phyloP scores from a whole-genome alignment of 1,140 invertebrate species.

The Drosophila kurseongensis region DNA sequence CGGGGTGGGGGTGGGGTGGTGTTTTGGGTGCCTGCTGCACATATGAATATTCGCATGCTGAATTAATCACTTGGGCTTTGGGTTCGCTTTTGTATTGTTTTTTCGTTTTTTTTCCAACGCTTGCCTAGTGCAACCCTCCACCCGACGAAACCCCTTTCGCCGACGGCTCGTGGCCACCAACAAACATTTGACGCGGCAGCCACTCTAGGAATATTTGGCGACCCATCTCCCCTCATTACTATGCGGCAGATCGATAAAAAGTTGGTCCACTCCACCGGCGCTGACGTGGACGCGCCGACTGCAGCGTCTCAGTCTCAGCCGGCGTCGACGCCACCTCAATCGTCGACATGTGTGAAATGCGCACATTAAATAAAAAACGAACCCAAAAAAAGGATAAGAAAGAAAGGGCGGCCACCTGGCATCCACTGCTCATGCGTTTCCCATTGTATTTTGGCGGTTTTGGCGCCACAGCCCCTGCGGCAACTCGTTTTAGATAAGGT shows the following conservation, averaged over 20 bases:
- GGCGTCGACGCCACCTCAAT: slow-evolving; percentile 41
- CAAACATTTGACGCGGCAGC: slow-evolving; percentile 55
- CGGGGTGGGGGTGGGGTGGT: background rate
- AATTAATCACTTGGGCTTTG: slow-evolving; percentile 80
- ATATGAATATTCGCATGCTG: slow-evolving; percentile 76
- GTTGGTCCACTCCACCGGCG: slow-evolving; percentile 49
- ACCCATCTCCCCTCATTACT: slow-evolving; percentile 46
- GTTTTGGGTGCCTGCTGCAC: slow-evolving; percentile 14
- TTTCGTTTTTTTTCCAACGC: slow-evolving; percentile 20
- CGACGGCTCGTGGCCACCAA: background rate
- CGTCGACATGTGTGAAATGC: slow-evolving; percentile 79
- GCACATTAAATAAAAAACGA: slow-evolving; percentile 78
- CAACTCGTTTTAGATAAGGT: slow-evolving; percentile 75
- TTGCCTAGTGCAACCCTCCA: slow-evolving; percentile 4
- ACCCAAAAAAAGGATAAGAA: slow-evolving; percentile 43
- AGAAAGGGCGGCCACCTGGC: slow-evolving; percentile 47
- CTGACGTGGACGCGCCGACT: background rate
- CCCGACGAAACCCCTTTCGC: background rate
- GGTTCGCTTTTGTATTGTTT: slow-evolving; percentile 39
- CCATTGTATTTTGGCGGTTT: slow-evolving; percentile 55
- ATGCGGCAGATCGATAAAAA: slow-evolving; percentile 76
- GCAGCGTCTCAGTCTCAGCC: slow-evolving; percentile 1
- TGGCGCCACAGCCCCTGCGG: background rate
- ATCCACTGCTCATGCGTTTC: slow-evolving; percentile 10
- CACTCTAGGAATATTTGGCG: slow-evolving; percentile 66